Evolutionary conservation across 2,888 invertebrate species (phyloP).

Genomic region (Melolontha melolontha): DNA sequence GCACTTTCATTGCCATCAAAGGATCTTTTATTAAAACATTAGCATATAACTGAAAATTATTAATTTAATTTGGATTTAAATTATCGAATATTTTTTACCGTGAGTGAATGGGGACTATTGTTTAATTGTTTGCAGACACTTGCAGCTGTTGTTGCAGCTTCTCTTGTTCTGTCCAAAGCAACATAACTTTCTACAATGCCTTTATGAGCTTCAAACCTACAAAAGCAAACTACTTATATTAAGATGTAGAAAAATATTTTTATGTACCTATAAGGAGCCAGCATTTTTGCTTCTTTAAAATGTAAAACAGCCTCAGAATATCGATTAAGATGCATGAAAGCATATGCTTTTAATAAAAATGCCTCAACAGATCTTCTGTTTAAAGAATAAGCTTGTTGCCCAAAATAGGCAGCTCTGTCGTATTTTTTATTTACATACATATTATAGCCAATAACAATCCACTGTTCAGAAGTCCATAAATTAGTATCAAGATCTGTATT

Average conservation of each 20-base stretch:
- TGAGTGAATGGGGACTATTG: conserved; percentile 78
- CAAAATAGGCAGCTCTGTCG: conserved; percentile 78
- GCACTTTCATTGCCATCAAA: conserved; percentile 70
- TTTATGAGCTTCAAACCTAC: conserved; percentile 80
- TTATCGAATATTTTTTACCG: conserved; percentile 66
- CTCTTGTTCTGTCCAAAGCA: conserved; percentile 75
- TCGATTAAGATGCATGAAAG: conserved; percentile 75
- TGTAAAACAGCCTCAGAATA: conserved; percentile 74
- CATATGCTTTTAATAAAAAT: conserved; percentile 77
- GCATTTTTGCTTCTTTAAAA: conserved; percentile 75
- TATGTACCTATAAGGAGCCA: conserved; percentile 67
- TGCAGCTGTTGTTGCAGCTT: conserved; percentile 79
- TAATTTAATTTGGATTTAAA: conserved; percentile 4
- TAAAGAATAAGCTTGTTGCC: conserved; percentile 77
- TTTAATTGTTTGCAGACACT: conserved; percentile 79
- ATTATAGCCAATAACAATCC: conserved; percentile 82
- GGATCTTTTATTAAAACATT: conserved; percentile 79
- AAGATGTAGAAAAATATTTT: neutral
- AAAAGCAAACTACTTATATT: conserved; percentile 46
- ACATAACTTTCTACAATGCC: conserved; percentile 83
- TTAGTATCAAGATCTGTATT: conserved; percentile 58
- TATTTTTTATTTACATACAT: conserved; percentile 74
- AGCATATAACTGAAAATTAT: conserved; percentile 75
- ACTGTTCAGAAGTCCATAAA: conserved; percentile 71
- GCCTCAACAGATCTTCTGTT: conserved; percentile 79